Conservation (phyloP, 2,113 vertebrate genomes). For the Empidonax alnorum region DNA sequence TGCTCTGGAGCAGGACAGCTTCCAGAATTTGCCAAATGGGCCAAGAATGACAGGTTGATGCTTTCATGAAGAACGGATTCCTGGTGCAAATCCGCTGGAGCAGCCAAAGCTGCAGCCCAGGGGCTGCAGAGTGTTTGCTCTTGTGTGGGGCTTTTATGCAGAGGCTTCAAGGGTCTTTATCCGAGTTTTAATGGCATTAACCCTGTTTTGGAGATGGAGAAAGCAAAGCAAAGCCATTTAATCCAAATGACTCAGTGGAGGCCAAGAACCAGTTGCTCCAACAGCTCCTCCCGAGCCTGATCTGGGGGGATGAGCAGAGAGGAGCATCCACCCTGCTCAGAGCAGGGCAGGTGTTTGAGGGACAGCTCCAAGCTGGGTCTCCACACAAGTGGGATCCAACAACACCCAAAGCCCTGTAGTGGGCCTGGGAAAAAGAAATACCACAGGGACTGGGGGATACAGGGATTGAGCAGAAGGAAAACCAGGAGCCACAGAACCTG, state of each 20-base stretch:
- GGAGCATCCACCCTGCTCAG: background rate
- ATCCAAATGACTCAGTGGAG: background rate
- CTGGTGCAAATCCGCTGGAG: background rate
- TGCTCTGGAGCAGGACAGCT: background rate
- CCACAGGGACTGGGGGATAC: fast-evolving
- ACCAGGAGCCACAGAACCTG: background rate
- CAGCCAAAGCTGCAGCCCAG: background rate
- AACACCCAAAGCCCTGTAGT: fast-evolving
- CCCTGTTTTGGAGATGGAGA: background rate
- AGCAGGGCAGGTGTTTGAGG: background rate
- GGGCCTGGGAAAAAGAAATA: background rate
- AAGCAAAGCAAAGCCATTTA: background rate
- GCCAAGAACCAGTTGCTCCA: background rate
- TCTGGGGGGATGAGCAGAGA: background rate
- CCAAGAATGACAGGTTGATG: constrained; percentile 1
- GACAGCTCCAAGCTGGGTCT: background rate
- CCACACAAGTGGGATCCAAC: background rate
- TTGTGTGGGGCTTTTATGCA: background rate
- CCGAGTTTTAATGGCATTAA: background rate
- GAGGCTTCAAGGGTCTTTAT: background rate
- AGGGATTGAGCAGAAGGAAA: background rate
- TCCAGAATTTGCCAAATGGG: background rate
- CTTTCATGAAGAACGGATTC: background rate
- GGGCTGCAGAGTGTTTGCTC: background rate
- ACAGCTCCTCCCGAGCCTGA: background rate